Evolutionary conservation across 2,888 invertebrate genomes (phyloP).

Genomic region (Diachrysia chrysitis): DNA sequence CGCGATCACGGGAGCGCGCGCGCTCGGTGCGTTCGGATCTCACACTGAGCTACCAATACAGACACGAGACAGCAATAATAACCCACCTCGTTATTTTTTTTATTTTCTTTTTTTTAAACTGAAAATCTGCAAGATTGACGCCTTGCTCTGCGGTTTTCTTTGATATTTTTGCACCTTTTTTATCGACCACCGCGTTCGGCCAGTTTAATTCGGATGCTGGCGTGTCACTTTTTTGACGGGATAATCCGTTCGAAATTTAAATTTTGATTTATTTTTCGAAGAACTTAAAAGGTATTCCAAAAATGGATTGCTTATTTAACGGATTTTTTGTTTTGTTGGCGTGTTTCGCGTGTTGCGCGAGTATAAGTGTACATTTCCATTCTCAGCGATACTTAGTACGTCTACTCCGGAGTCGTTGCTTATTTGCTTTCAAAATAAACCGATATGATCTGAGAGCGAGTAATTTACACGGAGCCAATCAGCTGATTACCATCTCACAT

Average conservation of each 20-base stretch:
- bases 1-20: constrained; percentile 76
- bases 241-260: constrained; percentile 69
- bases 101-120: constrained; percentile 77
- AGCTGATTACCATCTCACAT: constrained; percentile 50
- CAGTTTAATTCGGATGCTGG: constrained; percentile 71
- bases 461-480: constrained; percentile 45
- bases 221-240: constrained; percentile 80
- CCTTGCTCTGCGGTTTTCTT: constrained; percentile 74
- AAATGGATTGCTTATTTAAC: constrained; percentile 45
- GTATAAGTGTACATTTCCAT: constrained; percentile 38
- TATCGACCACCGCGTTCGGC: constrained; percentile 67
- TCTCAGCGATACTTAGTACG: constrained; percentile 38
- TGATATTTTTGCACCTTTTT: constrained; percentile 63
- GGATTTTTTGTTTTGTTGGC: constrained; percentile 31
- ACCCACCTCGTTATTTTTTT: constrained; percentile 75
- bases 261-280: constrained; percentile 43
- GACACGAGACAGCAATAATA: constrained; percentile 78
- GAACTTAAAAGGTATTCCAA: constrained; percentile 48
- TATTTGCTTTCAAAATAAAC: constrained; percentile 53
- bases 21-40: constrained; percentile 81
- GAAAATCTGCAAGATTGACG: constrained; percentile 82
- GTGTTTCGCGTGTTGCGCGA: constrained; percentile 32
- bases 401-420: constrained; percentile 39
- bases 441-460: constrained; percentile 46
- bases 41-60: constrained; percentile 81